Conservation (phyloP, 2,888 invertebrate genomes). For the Heliconius erato region DNA sequence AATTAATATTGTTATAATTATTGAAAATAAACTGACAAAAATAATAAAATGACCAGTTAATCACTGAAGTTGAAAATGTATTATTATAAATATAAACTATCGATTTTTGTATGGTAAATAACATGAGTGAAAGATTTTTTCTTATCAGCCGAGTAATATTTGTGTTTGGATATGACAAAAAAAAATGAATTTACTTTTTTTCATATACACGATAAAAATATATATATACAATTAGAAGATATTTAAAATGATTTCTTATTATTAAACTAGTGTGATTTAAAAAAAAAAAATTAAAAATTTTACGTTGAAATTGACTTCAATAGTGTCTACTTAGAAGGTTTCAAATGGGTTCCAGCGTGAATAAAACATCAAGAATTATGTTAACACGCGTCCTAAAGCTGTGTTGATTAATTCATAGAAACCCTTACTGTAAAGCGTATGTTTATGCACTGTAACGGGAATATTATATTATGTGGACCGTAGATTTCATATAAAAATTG, state of each 20-base stretch:
- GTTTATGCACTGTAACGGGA: slow-evolving; percentile 29
- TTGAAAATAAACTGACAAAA: too few relatives aligned
- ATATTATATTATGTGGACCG: slow-evolving; percentile 29
- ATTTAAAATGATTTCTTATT: slow-evolving; percentile 10
- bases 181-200: too few relatives aligned
- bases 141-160: too few relatives aligned
- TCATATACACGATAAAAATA: too few relatives aligned
- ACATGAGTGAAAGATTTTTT: too few relatives aligned
- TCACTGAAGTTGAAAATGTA: too few relatives aligned
- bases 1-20: too few relatives aligned
- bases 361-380: slow-evolving; percentile 55
- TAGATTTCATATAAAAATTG: slow-evolving; percentile 12
- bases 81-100: too few relatives aligned
- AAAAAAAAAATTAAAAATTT: slow-evolving; percentile 13
- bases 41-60: too few relatives aligned
- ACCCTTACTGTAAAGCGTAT: slow-evolving; percentile 38
- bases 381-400: slow-evolving; percentile 52
- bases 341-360: slow-evolving; percentile 47
- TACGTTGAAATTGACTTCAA: slow-evolving; percentile 42
- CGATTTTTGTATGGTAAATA: too few relatives aligned
- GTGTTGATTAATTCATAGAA: slow-evolving; percentile 54
- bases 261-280: slow-evolving; percentile 33
- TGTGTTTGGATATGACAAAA: background rate
- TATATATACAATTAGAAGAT: too few relatives aligned
- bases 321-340: slow-evolving; percentile 10